Percentiles rank a stretch among this genome's conserved stretches.
These are phyloP conservation scores for Ormyrus rosae DNA, from an alignment of 2,888 invertebrate genomes.

Conservation along the genomic window DNA sequence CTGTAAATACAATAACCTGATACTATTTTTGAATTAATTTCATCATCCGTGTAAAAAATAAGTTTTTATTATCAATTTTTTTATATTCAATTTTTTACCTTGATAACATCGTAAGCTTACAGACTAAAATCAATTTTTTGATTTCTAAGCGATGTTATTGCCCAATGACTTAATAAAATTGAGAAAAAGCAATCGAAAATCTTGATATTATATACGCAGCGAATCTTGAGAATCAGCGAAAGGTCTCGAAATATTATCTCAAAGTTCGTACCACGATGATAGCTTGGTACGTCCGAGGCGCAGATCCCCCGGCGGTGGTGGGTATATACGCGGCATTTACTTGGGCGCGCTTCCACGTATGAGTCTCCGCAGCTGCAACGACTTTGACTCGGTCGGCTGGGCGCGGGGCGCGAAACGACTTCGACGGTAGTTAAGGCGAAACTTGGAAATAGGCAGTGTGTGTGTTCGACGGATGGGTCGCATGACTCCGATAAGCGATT, in stretches of 20 bases:
- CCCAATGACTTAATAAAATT: too few relatives aligned
- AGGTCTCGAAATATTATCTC: constrained; percentile 12
- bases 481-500: constrained; percentile 69
- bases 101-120: too few relatives aligned
- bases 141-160: too few relatives aligned
- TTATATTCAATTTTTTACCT: too few relatives aligned
- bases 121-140: too few relatives aligned
- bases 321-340: constrained; percentile 4
- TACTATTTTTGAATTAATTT: too few relatives aligned
- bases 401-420: constrained; percentile 33
- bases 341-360: constrained; percentile 4
- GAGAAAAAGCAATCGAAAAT: too few relatives aligned
- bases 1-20: too few relatives aligned
- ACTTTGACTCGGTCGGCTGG: background rate
- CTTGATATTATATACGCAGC: too few relatives aligned
- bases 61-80: too few relatives aligned
- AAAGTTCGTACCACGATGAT: constrained; percentile 32
- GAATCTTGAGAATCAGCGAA: too few relatives aligned
- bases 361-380: background rate
- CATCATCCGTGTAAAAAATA: too few relatives aligned
- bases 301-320: background rate
- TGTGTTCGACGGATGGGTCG: constrained; percentile 62
- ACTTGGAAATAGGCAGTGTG: constrained; percentile 43
- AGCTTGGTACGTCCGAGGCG: background rate
- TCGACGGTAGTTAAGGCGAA: constrained; percentile 30